Base-by-base conservation (phyloP, 2,113 vertebrate genomes). In the Empidonax alnorum region DNA sequence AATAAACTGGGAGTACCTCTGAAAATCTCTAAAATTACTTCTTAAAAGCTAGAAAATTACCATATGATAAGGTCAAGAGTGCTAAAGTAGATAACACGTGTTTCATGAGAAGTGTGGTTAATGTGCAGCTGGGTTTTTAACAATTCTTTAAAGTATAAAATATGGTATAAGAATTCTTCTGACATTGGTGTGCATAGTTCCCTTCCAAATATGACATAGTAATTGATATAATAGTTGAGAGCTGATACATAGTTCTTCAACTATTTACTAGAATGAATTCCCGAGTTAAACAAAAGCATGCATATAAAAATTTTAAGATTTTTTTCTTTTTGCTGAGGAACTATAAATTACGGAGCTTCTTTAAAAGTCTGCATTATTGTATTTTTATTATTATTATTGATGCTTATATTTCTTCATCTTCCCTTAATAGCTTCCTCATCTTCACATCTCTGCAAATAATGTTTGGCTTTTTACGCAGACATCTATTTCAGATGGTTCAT, bases 31-130 rank as follows among this genome's bases (percentile, higher is more conserved):
- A 94, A 94, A 96, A 96, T 88, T 81, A 96, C 92, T 86, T 94
- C 94, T 95, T 93, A 95, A 96, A 95, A 69, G 59, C 83, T 61
- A 77, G 72, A 91, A 68, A 96, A 96, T 96, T 97, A 96, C 76
- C 82, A 59, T 81, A 94, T 39, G 87, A 96, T 96, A 97, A 97
- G 94, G 96, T 96, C 93, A 96, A 96, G 95, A 96, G 95, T 83
- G 50, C 47, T 95, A 90, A 95, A 97, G 92, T 96, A 95, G 94
- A 78, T 92, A 94, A 81, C 94, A 92, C 71, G 82, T 93, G 78
- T 89, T 94, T 82, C 75, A 85, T 86, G 61, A 95, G 75, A 96
- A 94, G 87, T 1, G 2, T 58, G 24, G 87, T 88, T 95, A 87
- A 90, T 74, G 67, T 62, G 82, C 96, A 97, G 95, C 89, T 96